Evolutionary conservation across 1,140 invertebrate species (phyloP).

Genomic region (Luehdorfia chinensis): DNA sequence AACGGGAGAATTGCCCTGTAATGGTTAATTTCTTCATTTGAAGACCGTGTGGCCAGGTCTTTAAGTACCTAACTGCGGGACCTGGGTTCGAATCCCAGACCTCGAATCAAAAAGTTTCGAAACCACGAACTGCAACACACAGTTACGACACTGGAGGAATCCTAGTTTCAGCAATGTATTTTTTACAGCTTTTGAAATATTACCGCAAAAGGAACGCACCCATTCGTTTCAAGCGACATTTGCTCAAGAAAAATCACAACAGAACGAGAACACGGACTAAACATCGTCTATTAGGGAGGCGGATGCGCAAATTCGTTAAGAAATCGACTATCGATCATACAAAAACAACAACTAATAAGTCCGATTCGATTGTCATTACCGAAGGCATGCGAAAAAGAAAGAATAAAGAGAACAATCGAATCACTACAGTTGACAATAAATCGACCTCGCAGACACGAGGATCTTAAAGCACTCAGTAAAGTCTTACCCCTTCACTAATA

Average conservation of each 20-base stretch:
- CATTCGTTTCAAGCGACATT: slow-evolving; percentile 21
- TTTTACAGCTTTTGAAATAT: neutral
- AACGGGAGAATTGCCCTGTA: no score
- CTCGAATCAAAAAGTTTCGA: neutral
- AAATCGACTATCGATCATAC: slow-evolving; percentile 35
- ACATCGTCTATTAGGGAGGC: slow-evolving; percentile 15
- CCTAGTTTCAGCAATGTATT: no score
- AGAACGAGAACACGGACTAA: slow-evolving; percentile 3
- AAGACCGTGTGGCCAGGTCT: no score
- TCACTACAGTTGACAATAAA: neutral
- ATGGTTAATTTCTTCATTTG: no score
- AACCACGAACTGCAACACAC: neutral
- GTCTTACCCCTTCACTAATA: neutral
- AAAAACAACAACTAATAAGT: slow-evolving; percentile 21
- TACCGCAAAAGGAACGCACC: slow-evolving; percentile 1
- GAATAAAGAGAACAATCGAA: neutral
- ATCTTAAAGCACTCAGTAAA: neutral
- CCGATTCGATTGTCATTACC: slow-evolving; percentile 1
- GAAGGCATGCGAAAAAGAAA: slow-evolving; percentile 4
- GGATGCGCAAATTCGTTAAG: slow-evolving; percentile 28
- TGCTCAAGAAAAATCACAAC: slow-evolving; percentile 5
- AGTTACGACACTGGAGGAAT: neutral
- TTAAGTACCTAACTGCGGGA: no score
- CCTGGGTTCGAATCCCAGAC: no score
- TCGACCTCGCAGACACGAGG: neutral